These are phyloP conservation scores for Siniperca obscura DNA, from an alignment of 2,797 vertebrate genomes.

Conservation along the genomic window DNA sequence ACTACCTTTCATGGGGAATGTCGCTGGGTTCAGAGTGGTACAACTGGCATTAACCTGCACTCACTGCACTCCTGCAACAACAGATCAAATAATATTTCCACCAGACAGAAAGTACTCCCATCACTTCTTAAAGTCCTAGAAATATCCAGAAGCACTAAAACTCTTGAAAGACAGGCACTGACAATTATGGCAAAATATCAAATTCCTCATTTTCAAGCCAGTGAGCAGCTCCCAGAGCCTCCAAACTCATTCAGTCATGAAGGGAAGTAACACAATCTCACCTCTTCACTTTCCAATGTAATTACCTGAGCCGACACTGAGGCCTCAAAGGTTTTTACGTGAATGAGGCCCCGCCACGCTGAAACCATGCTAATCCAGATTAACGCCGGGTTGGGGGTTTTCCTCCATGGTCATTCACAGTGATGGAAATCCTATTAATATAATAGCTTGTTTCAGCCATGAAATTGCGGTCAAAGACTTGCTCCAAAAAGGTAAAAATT, in stretches of 20 bases:
- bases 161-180: neutral
- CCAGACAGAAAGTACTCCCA: constrained; percentile 2
- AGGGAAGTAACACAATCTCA: constrained; percentile 27
- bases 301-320: constrained; percentile 52
- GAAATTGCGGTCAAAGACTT: neutral
- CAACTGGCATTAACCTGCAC: neutral
- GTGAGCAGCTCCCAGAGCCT: constrained; percentile 2
- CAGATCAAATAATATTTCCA: constrained; percentile 19
- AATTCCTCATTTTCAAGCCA: constrained; percentile 14
- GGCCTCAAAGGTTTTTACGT: constrained; percentile 1
- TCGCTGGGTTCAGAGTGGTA: constrained; percentile 7
- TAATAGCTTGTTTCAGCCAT: neutral
- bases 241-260: neutral
- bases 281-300: constrained; percentile 34
- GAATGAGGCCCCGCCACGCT: constrained; percentile 13
- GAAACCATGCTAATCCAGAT: constrained; percentile 59
- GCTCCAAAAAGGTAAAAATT: neutral
- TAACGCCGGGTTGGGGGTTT: constrained; percentile 22
- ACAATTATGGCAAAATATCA: constrained; percentile 8
- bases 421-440: constrained; percentile 50
- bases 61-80: neutral
- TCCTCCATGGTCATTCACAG: constrained; percentile 10
- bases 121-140: neutral
- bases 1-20: neutral
- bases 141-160: neutral